Evolutionary conservation across 2,888 invertebrate genomes (phyloP), one percentile per base, ranked within the genome.

Genomic region (Orthosia incerta): DNA sequence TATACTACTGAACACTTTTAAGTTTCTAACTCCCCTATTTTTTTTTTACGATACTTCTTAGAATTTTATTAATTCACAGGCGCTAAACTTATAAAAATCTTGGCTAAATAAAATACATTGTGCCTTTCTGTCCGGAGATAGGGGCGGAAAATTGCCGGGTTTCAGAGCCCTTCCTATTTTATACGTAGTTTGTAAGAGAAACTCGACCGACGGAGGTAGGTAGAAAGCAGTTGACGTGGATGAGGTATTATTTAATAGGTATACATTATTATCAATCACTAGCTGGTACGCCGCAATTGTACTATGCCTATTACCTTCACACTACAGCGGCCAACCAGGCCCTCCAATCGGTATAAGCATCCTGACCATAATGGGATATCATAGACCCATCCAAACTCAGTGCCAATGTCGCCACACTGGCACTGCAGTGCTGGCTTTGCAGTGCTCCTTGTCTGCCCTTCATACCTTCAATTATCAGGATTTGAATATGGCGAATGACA

Each of bases 81-180:
- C 39, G 67, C 53, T 53, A 66, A 63, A 55, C 39, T 64, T 57
- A 68, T 72, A 85, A 85, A 82, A 80, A 74, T 71, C 61, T 71
- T 76, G 65, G 71, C 39, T 71, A 53, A 62, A 80, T 71, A 73
- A 74, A 83, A 80, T 68, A 73, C 15, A 69, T 53, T 59, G 62
- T 39, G 69, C 66, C 69, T 68, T 48, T 68, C 66, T 57, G 69
- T 68, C 63, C 53, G 60, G 68, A 80, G 84, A 84, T 80, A 76
- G 64, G 65, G 50, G 67, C 61, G 71, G 64, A 9, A 83, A 83
- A 84, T 83, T 86, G 80, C 70, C 70, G 80, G 73, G 86, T 20
- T 80, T 57, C 75, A 63, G 57, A 65, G 51, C 53, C 51, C 48
- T 50, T 69, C 56, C 66, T 67, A 69, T 75, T 80, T 86, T 84